A percentile compares a stretch with the other conserved stretches of the same genome.
Conservation (phyloP, 2,113 vertebrate genomes). For the Heterotilapia buettikoferi region DNA sequence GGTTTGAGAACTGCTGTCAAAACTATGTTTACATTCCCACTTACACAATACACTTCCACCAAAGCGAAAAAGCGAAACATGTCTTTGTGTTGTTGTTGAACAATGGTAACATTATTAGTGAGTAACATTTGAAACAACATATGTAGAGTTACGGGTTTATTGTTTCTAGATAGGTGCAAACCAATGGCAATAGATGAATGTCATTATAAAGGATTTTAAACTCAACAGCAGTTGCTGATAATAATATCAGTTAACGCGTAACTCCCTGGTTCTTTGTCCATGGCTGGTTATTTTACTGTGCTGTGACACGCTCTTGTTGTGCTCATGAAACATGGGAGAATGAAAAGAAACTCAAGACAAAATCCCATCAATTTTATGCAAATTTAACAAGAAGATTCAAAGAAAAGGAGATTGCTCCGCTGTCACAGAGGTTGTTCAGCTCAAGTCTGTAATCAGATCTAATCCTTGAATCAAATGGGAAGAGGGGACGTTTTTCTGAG, state of each 20-base stretch:
- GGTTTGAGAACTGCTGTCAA: conserved; percentile 82
- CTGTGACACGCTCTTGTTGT: not conserved
- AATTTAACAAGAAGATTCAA: conserved; percentile 24
- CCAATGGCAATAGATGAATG: conserved; percentile 38
- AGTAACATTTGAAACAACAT: conserved; percentile 21
- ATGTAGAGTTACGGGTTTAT: conserved; percentile 18
- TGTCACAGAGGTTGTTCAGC: conserved; percentile 40
- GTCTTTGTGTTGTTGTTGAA: conserved; percentile 92
- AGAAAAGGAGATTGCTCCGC: conserved; percentile 16
- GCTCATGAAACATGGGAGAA: not conserved
- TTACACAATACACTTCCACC: conserved; percentile 90
- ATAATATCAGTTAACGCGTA: not conserved
- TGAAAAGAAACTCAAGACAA: not conserved
- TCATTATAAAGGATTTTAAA: conserved; percentile 24
- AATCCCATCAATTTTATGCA: conserved; percentile 50
- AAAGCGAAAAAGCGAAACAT: conserved; percentile 83
- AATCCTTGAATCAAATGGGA: conserved; percentile 66
- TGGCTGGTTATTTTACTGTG: not conserved
- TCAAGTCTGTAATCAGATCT: conserved; percentile 55
- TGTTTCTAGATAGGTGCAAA: conserved; percentile 22
- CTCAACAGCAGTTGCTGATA: not conserved
- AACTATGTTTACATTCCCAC: conserved; percentile 93
- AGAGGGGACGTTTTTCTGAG: conserved; percentile 49
- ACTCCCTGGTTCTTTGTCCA: not conserved
- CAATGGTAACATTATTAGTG: conserved; percentile 45